These are phyloP conservation scores for Stenichneumon culpator DNA, from an alignment of 2,888 invertebrate genomes.

Conservation along the genomic window DNA sequence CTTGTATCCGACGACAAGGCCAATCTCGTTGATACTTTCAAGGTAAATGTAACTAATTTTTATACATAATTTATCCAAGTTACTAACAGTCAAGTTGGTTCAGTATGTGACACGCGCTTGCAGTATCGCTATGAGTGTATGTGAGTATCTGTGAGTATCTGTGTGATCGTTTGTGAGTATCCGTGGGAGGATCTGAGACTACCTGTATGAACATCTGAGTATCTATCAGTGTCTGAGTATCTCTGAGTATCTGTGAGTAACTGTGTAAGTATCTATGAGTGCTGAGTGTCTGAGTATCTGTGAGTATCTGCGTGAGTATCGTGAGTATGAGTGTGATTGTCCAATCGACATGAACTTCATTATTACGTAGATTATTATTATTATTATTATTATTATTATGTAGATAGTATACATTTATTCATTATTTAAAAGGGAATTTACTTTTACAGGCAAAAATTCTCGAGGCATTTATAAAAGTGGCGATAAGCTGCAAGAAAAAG, in stretches of 20 bases:
- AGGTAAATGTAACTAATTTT: constrained; percentile 84
- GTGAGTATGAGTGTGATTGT: no score
- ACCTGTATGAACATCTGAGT: no score
- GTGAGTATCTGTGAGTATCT: not conserved
- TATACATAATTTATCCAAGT: not conserved
- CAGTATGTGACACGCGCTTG: no score
- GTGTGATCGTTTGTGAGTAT: no score
- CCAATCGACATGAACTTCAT: not conserved
- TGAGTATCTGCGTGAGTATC: not conserved
- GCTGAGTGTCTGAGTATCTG: no score
- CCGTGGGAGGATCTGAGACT: no score
- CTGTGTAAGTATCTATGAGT: no score
- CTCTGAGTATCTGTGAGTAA: no score
- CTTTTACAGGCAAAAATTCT: constrained; percentile 87
- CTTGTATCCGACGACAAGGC: constrained; percentile 86
- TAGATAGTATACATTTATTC: not conserved
- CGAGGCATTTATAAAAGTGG: constrained; percentile 91
- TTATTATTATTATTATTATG: not conserved
- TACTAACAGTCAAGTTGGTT: not conserved
- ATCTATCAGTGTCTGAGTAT: no score
- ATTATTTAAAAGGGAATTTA: not conserved
- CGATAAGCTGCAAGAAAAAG: constrained; percentile 92
- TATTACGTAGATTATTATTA: not conserved
- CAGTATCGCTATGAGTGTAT: no score
- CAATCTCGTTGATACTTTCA: constrained; percentile 86